A percentile compares a stretch with the other conserved stretches of the same genome.
Evolutionary conservation across 1,140 invertebrate species (phyloP).

Genomic region (Matsumurasca onukii): DNA sequence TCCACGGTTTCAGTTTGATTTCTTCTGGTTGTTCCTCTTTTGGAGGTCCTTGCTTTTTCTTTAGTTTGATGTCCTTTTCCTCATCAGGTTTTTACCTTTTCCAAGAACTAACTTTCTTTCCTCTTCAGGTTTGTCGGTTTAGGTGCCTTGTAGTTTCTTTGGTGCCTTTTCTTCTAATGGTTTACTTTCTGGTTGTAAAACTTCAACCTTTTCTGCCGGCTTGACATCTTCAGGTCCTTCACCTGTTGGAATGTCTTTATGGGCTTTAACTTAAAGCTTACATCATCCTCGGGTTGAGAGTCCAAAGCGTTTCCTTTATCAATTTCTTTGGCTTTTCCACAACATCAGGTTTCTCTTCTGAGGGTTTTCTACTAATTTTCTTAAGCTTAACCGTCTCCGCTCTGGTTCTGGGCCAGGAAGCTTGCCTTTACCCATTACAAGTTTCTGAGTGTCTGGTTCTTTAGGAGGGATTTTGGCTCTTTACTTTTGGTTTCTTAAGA

Average conservation of each 20-base stretch:
- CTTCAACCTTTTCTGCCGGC: constrained; percentile 39
- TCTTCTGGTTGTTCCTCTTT: constrained; percentile 42
- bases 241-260: constrained; percentile 39
- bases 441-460: constrained; percentile 44
- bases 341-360: constrained; percentile 34
- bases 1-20: constrained; percentile 40
- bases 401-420: constrained; percentile 37
- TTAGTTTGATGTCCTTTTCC: constrained; percentile 49
- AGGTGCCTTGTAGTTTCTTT: too few relatives aligned
- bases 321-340: constrained; percentile 42
- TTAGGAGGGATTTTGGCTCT: constrained; percentile 43
- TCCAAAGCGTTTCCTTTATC: constrained; percentile 42
- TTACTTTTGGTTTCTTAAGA: constrained; percentile 30
- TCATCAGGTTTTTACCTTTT: constrained; percentile 46
- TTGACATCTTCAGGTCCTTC: constrained; percentile 34
- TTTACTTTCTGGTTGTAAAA: constrained; percentile 35
- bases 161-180: constrained; percentile 35
- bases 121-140: constrained; percentile 42
- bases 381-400: constrained; percentile 39
- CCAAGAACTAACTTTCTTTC: constrained; percentile 48
- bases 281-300: constrained; percentile 40
- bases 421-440: constrained; percentile 43
- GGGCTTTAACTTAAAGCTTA: constrained; percentile 40
- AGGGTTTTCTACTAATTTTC: constrained; percentile 34
- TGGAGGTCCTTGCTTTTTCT: constrained; percentile 49